These are phyloP conservation scores for Proterorhinus semilunaris DNA, from an alignment of 2,113 vertebrate genomes.

Conservation along the genomic window DNA sequence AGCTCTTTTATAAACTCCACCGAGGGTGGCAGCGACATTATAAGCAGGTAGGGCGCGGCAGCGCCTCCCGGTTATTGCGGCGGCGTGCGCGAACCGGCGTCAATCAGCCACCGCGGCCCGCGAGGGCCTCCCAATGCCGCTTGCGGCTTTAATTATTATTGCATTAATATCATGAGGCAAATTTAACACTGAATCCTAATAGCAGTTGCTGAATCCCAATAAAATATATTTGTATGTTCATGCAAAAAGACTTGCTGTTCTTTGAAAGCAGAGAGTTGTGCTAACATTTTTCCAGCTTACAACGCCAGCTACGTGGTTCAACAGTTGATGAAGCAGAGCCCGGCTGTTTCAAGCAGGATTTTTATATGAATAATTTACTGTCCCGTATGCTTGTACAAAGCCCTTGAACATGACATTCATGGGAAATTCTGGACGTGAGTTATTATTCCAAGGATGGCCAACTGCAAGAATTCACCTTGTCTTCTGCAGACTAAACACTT, in stretches of 20 bases:
- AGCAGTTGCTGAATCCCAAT: background rate
- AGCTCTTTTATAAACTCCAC: no score
- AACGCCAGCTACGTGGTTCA: constrained; percentile 47
- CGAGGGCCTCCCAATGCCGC: no score
- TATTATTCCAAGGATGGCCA: constrained; percentile 57
- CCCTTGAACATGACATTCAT: constrained; percentile 59
- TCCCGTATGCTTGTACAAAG: constrained; percentile 56
- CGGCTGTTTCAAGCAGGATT: constrained; percentile 56
- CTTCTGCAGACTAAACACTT: constrained; percentile 35
- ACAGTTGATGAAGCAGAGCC: constrained; percentile 60
- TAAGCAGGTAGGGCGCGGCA: no score
- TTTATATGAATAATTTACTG: constrained; percentile 67
- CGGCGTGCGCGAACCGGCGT: no score
- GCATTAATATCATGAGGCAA: no score
- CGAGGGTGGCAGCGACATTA: no score
- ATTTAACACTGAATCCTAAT: background rate
- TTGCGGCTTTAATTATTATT: no score
- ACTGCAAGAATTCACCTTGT: constrained; percentile 37
- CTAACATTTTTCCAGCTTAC: constrained; percentile 53
- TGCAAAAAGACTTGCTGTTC: constrained; percentile 6
- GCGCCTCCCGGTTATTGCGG: no score
- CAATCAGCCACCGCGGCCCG: no score
- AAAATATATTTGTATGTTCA: background rate
- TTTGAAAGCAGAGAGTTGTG: constrained; percentile 19
- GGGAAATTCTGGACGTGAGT: constrained; percentile 48